Evolutionary conservation across 2,113 vertebrate species (phyloP).

Genomic region (Hystrix cristata): DNA sequence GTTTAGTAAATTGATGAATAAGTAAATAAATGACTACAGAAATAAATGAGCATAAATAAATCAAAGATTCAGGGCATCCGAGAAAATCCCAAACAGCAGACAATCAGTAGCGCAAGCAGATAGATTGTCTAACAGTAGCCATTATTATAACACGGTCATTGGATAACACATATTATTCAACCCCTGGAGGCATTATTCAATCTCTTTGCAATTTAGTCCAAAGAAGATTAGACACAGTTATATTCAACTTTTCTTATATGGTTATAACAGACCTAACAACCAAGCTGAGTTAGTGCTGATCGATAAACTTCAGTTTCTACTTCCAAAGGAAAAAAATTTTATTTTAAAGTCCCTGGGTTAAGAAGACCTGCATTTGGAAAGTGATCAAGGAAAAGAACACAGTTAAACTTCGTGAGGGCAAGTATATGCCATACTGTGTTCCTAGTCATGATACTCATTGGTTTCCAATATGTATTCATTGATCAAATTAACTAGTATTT

Average conservation of each 20-base stretch:
- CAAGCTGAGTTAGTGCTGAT: constrained; percentile 1
- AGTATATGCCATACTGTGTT: not conserved
- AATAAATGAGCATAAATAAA: constrained; percentile 59
- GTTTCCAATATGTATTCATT: not conserved
- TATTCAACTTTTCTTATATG: constrained; percentile 48
- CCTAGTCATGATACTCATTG: not conserved
- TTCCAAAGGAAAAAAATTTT: constrained; percentile 46
- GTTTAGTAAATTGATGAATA: constrained; percentile 31
- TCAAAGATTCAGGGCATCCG: constrained; percentile 49
- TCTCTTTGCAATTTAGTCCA: constrained; percentile 59
- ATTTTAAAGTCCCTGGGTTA: not conserved
- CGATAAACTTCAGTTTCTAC: constrained; percentile 48
- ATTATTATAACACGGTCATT: constrained; percentile 38
- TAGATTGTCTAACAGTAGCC: constrained; percentile 56
- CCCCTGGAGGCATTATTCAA: constrained; percentile 48
- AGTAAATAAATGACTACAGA: constrained; percentile 41
- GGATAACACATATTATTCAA: constrained; percentile 50
- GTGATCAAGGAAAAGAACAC: not conserved
- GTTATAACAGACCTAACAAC: constrained; percentile 47
- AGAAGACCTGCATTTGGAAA: constrained; percentile 7
- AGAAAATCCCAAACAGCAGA: constrained; percentile 54
- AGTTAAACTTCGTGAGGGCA: not conserved
- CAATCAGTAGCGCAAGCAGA: constrained; percentile 10
- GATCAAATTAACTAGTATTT: not conserved
- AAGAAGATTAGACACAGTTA: constrained; percentile 54